phyloP scores from a whole-genome alignment of 23 tunicate species.

The Ascidia mentula region DNA sequence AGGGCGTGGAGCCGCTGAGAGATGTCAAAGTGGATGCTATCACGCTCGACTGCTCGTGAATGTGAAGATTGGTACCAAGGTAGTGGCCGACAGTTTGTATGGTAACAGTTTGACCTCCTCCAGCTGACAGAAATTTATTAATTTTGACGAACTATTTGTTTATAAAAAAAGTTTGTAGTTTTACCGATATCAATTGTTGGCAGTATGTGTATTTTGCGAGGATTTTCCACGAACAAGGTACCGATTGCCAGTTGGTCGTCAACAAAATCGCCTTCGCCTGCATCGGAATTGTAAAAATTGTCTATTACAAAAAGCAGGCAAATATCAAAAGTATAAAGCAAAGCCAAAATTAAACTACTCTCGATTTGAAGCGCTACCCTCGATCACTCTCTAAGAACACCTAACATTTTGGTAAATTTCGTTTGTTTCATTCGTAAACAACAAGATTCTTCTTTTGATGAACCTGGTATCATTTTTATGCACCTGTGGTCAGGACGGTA shows the following conservation, averaged over 20 bases:
- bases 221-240: neutral
- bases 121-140: neutral
- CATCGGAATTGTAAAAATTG: too few species aligned
- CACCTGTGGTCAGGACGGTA: constrained; percentile 8
- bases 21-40: constrained; percentile 6
- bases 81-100: constrained; percentile 7
- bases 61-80: constrained; percentile 13
- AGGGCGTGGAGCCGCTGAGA: neutral
- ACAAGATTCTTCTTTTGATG: too few species aligned
- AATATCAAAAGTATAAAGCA: too few species aligned
- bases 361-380: too few species aligned
- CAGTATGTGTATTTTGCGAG: neutral
- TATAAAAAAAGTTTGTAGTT: neutral
- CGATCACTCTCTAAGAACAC: too few species aligned
- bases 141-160: neutral
- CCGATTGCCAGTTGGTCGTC: constrained; percentile 2
- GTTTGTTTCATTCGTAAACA: too few species aligned
- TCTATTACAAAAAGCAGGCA: neutral
- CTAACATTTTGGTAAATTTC: too few species aligned
- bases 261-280: neutral
- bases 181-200: neutral
- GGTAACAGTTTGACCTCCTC: neutral
- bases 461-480: neutral
- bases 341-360: too few species aligned
- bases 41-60: constrained; percentile 8